Conservation (phyloP, 2,888 invertebrate genomes). For the Drosophila niveifrons region DNA sequence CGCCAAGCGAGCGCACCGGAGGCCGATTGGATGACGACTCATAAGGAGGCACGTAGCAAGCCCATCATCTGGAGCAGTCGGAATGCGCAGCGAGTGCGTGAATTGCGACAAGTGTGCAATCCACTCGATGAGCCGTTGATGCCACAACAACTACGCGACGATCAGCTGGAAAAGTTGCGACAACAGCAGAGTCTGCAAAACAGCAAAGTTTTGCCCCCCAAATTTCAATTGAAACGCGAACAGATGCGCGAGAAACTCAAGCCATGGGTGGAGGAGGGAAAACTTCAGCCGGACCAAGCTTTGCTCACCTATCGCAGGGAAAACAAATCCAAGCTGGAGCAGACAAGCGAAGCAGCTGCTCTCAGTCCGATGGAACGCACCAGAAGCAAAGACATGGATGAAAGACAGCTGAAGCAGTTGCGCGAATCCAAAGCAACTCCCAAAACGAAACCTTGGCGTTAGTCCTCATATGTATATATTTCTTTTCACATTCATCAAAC, state of each 20-base stretch:
- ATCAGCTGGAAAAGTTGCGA: slow-evolving; percentile 37
- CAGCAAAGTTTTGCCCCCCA: slow-evolving; percentile 21
- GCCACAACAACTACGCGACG: neutral
- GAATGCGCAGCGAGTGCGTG: slow-evolving; percentile 27
- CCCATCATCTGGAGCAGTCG: slow-evolving; percentile 27
- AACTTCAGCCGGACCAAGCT: slow-evolving; percentile 17
- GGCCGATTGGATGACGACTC: neutral
- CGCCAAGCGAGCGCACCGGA: neutral
- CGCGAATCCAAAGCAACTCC: too few species aligned
- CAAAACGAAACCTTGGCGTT: too few species aligned
- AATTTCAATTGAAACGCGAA: slow-evolving; percentile 31
- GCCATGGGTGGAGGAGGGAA: slow-evolving; percentile 33
- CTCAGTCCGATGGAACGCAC: too few species aligned
- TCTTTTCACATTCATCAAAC: too few species aligned
- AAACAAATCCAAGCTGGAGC: neutral
- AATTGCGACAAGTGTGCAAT: neutral
- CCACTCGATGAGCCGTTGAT: neutral
- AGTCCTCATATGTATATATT: too few species aligned
- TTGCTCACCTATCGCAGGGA: neutral
- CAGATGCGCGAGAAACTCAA: slow-evolving; percentile 25
- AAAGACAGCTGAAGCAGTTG: too few species aligned
- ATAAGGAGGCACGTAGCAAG: neutral
- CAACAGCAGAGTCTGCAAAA: slow-evolving; percentile 33
- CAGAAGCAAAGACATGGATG: too few species aligned
- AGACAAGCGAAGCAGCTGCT: neutral